Conservation (phyloP, 2,113 vertebrate species). For the Vombatus ursinus region DNA sequence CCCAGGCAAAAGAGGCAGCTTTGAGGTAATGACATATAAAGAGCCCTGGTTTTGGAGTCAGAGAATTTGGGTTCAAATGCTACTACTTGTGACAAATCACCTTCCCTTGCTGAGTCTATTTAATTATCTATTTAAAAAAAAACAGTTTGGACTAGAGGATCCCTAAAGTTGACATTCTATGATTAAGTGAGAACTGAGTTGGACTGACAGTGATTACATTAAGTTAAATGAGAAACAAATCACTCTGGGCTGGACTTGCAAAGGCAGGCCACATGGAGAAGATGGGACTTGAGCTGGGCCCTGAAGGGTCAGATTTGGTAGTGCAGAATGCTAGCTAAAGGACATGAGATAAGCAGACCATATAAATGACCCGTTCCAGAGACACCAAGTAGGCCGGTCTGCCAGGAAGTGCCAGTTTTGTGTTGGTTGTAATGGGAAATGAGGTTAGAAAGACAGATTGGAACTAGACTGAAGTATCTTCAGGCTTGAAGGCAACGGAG, state of each 20-base stretch:
- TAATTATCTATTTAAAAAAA: neutral
- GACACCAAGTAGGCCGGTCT: neutral
- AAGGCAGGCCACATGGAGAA: neutral
- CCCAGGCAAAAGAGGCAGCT: neutral
- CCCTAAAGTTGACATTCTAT: neutral
- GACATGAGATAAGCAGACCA: neutral
- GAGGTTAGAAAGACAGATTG: neutral
- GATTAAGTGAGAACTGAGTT: neutral
- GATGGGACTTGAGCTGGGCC: slow-evolving; percentile 15
- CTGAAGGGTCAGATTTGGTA: slow-evolving; percentile 21
- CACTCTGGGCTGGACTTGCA: neutral
- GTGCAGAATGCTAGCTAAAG: neutral
- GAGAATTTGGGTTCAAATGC: neutral
- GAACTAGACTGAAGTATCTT: neutral
- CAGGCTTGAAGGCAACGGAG: neutral
- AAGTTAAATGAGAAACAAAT: neutral
- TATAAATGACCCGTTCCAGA: fast-evolving
- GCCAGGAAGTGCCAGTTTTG: neutral
- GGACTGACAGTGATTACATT: neutral
- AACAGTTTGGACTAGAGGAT: neutral
- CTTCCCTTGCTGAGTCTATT: neutral
- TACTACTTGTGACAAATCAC: neutral
- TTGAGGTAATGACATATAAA: neutral
- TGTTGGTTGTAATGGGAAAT: slow-evolving; percentile 1
- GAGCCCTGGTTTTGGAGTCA: no score